A percentile compares a stretch with the other conserved stretches of the same genome.
Evolutionary conservation across 2,113 vertebrate species (phyloP).

Genomic region (Burhinus bistriatus): DNA sequence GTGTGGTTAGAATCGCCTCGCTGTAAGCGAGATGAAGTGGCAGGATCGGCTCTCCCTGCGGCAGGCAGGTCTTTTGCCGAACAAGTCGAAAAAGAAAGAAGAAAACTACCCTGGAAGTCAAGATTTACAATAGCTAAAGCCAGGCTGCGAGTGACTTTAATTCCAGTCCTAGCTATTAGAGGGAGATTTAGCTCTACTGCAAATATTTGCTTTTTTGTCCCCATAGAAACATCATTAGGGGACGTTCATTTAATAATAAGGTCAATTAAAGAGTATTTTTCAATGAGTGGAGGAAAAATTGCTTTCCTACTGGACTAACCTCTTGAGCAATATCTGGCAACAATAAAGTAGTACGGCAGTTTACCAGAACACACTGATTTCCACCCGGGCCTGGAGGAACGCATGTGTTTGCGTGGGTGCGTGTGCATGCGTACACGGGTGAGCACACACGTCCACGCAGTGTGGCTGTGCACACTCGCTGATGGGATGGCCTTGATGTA

Average conservation of each 20-base stretch:
- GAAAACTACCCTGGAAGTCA: background rate
- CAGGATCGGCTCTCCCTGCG: background rate
- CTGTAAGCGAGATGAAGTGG: background rate
- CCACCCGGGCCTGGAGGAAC: rapidly evolving
- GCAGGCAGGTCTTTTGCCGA: background rate
- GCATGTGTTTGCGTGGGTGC: rapidly evolving
- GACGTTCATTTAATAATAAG: constrained; percentile 1
- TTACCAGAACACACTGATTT: background rate
- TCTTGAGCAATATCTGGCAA: background rate
- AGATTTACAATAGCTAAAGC: background rate
- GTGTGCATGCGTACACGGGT: background rate
- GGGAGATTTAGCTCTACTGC: background rate
- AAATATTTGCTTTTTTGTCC: constrained; percentile 2
- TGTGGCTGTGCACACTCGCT: rapidly evolving
- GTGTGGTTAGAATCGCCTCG: background rate
- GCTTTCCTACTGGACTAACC: background rate
- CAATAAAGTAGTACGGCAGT: background rate
- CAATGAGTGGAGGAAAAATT: background rate
- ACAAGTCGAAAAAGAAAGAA: background rate
- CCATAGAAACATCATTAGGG: background rate
- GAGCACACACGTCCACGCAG: background rate
- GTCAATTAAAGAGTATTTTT: constrained; percentile 1
- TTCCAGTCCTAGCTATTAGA: background rate
- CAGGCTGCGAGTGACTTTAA: background rate
- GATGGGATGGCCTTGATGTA: background rate